Conservation (phyloP, 2,888 invertebrate species). For the Strigamia transsilvanica region DNA sequence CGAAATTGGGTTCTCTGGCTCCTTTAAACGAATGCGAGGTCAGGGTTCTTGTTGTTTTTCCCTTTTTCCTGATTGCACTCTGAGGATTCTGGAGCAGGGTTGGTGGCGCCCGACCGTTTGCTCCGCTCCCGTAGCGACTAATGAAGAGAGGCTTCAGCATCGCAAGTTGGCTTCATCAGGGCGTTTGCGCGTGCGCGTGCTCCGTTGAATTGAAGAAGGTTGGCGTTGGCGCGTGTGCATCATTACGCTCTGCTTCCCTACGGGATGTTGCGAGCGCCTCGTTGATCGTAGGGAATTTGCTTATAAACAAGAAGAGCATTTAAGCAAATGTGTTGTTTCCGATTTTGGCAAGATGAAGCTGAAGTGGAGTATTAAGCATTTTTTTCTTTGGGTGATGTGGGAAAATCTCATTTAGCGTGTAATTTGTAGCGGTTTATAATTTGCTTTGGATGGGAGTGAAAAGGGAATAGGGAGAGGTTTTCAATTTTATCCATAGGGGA, state of each 20-base stretch:
- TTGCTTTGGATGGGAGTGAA: not conserved
- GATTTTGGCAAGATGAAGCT: not conserved
- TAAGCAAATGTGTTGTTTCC: constrained; percentile 38
- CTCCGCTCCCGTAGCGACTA: constrained; percentile 40
- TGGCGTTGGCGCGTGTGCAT: constrained; percentile 44
- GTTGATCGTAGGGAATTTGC: constrained; percentile 44
- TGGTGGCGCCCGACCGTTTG: constrained; percentile 38
- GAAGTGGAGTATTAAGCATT: not conserved
- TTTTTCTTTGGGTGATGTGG: not conserved
- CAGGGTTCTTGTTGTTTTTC: constrained; percentile 10
- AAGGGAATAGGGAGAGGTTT: not conserved
- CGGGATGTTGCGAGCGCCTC: constrained; percentile 37
- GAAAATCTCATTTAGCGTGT: constrained; percentile 1
- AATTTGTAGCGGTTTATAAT: not conserved
- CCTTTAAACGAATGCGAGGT: constrained; percentile 26
- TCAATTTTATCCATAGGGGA: not conserved
- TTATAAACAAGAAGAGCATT: constrained; percentile 49
- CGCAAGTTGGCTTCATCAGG: constrained; percentile 45
- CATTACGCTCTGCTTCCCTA: constrained; percentile 29
- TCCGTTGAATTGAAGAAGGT: constrained; percentile 35
- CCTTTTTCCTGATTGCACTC: constrained; percentile 16
- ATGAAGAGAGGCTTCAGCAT: constrained; percentile 35
- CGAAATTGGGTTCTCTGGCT: not conserved
- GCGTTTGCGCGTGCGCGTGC: constrained; percentile 37
- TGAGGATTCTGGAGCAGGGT: not conserved